These are phyloP conservation scores for Hybognathus amarus DNA, from an alignment of 2,797 vertebrate genomes.

Conservation along the genomic window DNA sequence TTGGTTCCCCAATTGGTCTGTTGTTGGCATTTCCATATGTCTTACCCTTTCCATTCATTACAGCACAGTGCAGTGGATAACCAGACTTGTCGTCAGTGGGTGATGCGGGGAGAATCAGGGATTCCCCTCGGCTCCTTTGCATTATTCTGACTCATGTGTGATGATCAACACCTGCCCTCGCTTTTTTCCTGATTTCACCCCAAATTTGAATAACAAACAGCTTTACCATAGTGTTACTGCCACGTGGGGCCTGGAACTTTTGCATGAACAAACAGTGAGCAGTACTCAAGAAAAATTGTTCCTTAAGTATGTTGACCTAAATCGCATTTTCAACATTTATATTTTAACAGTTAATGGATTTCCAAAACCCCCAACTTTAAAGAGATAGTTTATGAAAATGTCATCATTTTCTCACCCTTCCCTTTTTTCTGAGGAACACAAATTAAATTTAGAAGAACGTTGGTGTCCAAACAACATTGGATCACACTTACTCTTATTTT, in stretches of 20 bases:
- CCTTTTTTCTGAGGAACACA: not conserved
- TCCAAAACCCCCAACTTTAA: not conserved
- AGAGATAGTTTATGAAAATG: not conserved
- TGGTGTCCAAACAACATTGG: not conserved
- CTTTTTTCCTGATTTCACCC: slow-evolving; percentile 57
- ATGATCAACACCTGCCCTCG: slow-evolving; percentile 57
- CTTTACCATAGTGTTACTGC: slow-evolving; percentile 6
- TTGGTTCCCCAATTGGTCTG: slow-evolving; percentile 41
- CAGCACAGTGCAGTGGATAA: slow-evolving; percentile 22
- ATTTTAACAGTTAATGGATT: not conserved
- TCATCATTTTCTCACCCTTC: not conserved
- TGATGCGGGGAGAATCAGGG: slow-evolving; percentile 38
- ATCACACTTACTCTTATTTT: not conserved
- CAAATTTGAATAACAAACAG: slow-evolving; percentile 55
- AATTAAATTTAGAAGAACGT: not conserved
- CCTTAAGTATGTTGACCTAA: not conserved
- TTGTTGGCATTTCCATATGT: slow-evolving; percentile 23
- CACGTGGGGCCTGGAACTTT: not conserved
- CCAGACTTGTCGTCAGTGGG: not conserved
- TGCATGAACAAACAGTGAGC: slow-evolving; percentile 1
- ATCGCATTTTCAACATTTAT: not conserved
- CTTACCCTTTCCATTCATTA: slow-evolving; percentile 47
- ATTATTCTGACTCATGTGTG: slow-evolving; percentile 61
- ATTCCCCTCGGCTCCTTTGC: slow-evolving; percentile 49
- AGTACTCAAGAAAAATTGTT: not conserved